Evolutionary conservation across 2,888 invertebrate genomes (phyloP), one percentile per base, ranked within the genome.

Genomic region (Apodemia mormo): DNA sequence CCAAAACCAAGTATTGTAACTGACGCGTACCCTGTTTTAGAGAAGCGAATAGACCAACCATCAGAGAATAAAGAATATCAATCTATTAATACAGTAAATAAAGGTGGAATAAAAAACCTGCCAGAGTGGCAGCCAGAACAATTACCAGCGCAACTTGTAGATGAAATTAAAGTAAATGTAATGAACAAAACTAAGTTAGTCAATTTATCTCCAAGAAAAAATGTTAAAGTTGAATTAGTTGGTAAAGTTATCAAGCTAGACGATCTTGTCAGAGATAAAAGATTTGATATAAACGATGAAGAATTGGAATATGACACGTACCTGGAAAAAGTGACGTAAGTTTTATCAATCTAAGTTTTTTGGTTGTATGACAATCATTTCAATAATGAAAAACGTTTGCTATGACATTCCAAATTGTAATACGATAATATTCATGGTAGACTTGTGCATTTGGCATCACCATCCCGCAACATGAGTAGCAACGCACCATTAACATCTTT

Each of bases 311-410:
- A 72, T n/a, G 84, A 77, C 68, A 90, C 90, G 77, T 79, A 82
- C 0, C 86, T 90, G 10, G 89, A 88, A 67, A 87, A 73, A 77
- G 84, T 82, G 12, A 86, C 79, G 92, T 92, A 82, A 89, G 91
- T 90, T 77, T 43, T 30, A 43, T 43, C 2, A 43, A 43, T 43
- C 43, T 8, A 8, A 43, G 43, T 43, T 43, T 43, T 43, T 8
- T 43, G 5, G 40, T 43, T 7, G 43, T 43, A 6, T 43, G 7
- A 43, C 8, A 43, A 2, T 43, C 7, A 43, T 9, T 43, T 9
- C 9, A 43, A 43, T 43, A 43, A 43, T 8, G 7, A 8, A 43
- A 43, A 9, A 40, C 6, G 1, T 7, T 40, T 40, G 33, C 33
- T 3, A 33, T 4, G 33, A 2, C 33, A 33, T 33, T 33, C 2